Percentiles rank a stretch among this genome's conserved stretches.
These are phyloP conservation scores for Myanophis thanlyinensis DNA, from an alignment of 2,113 vertebrate genomes.

Conservation along the genomic window DNA sequence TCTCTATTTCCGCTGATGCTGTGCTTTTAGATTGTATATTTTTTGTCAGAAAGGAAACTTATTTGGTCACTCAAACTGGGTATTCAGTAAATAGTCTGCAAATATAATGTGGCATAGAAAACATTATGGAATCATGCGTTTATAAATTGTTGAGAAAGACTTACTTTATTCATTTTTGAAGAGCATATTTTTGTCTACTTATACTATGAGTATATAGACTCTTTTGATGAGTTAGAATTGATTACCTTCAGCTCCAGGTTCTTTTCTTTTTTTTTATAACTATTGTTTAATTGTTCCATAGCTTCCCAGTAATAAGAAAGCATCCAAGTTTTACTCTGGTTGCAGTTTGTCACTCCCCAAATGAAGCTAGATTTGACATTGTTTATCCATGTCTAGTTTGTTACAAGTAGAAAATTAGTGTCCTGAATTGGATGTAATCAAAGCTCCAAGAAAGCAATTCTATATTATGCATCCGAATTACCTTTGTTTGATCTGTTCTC, in stretches of 20 bases:
- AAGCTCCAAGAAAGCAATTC: not conserved
- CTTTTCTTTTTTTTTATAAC: not conserved
- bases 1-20: not conserved
- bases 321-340: not conserved
- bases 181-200: not conserved
- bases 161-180: not conserved
- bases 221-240: not conserved
- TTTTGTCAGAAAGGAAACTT: not conserved
- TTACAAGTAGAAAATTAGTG: not conserved
- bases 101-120: not conserved
- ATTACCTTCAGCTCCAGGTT: not conserved
- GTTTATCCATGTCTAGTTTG: not conserved
- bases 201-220: not conserved
- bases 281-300: not conserved
- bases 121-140: not conserved
- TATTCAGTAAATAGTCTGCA: not conserved
- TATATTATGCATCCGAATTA: not conserved
- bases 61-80: not conserved
- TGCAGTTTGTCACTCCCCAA: not conserved
- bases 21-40: not conserved
- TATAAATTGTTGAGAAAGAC: no score
- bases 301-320: not conserved
- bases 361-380: not conserved
- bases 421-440: not conserved
- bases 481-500: not conserved